phyloP scores from a whole-genome alignment of 2,113 vertebrate genomes.

The Chiloscyllium plagiosum region DNA sequence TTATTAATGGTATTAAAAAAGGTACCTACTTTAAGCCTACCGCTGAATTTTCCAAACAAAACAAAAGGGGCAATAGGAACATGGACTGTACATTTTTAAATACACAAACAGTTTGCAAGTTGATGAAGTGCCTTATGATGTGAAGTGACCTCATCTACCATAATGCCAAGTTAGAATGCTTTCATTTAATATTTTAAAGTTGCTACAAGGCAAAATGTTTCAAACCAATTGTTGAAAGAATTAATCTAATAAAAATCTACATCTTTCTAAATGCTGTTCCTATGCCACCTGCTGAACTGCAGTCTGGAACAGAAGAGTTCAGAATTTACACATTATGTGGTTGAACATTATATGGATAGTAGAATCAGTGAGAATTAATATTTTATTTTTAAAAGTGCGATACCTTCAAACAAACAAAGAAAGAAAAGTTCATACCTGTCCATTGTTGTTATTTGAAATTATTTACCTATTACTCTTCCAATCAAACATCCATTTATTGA shows the following conservation, averaged over 20 bases:
- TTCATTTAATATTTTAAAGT: neutral
- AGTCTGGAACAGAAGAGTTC: neutral
- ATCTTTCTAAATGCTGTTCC: neutral
- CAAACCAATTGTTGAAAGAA: neutral
- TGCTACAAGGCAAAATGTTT: neutral
- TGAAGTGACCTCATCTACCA: neutral
- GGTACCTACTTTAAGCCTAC: neutral
- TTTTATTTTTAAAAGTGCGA: neutral
- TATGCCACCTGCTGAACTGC: neutral
- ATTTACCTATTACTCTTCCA: neutral
- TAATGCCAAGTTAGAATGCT: neutral
- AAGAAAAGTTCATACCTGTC: neutral
- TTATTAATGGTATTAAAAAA: neutral
- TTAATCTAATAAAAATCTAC: neutral
- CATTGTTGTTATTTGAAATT: neutral
- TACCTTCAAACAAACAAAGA: neutral
- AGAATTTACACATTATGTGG: neutral
- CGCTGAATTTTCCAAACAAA: neutral
- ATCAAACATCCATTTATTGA: neutral
- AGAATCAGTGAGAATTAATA: neutral
- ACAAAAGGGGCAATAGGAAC: neutral
- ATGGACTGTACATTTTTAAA: neutral
- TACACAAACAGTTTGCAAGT: slow-evolving; percentile 2
- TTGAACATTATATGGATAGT: neutral
- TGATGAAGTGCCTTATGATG: neutral